Percentiles rank a stretch among this genome's conserved stretches.
These are phyloP conservation scores for Sinhomidia bicolor DNA, from an alignment of 2,888 invertebrate genomes.

Conservation along the genomic window DNA sequence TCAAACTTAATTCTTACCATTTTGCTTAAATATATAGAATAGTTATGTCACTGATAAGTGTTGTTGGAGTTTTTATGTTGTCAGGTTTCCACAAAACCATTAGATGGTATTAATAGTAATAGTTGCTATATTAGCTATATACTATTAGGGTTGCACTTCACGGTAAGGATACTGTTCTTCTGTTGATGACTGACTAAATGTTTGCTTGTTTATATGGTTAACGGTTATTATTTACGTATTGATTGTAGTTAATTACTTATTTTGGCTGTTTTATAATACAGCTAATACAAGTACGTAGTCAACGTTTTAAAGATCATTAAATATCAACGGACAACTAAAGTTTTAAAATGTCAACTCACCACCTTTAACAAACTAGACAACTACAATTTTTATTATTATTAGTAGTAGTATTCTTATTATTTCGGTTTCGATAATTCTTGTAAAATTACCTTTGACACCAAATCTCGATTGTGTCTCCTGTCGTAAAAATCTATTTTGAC, in stretches of 20 bases:
- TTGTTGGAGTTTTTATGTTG: not conserved
- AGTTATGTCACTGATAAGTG: not conserved
- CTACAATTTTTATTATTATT: not conserved
- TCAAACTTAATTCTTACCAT: not conserved
- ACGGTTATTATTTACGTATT: not conserved
- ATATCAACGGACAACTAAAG: conserved; percentile 21
- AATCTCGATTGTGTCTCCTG: conserved; percentile 27
- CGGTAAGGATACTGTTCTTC: conserved; percentile 4
- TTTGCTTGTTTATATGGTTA: not conserved
- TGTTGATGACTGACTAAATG: not conserved
- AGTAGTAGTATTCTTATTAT: not conserved
- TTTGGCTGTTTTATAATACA: not conserved
- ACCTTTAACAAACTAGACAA: not conserved
- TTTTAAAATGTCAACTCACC: not conserved
- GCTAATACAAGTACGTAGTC: conserved; percentile 13
- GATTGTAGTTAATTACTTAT: not conserved
- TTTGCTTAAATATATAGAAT: not conserved
- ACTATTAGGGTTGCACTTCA: conserved; percentile 13
- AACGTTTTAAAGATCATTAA: not conserved
- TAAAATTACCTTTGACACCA: conserved; percentile 40
- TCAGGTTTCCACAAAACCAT: not conserved
- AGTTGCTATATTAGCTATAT: conserved; percentile 18
- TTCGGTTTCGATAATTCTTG: not conserved
- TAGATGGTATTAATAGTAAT: not conserved
- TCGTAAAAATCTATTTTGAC: not conserved